These are phyloP conservation scores for Rhopilema esculentum DNA, from an alignment of 30 jellyfish, hydroid and myxozoan genomes.

Conservation along the genomic window DNA sequence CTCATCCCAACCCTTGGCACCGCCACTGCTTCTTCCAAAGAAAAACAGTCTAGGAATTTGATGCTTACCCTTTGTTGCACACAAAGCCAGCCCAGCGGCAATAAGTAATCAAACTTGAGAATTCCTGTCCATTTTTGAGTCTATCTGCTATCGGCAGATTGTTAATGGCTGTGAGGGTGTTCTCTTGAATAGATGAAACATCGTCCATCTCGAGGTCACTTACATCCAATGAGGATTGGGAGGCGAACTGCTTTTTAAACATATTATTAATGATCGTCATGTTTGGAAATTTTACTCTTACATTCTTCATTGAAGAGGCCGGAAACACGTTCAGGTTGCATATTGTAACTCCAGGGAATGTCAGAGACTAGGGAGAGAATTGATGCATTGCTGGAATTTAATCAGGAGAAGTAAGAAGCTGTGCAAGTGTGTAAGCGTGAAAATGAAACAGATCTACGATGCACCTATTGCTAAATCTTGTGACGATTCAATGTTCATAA, in stretches of 20 bases:
- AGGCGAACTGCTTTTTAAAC: background rate
- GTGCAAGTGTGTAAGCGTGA: too few species aligned
- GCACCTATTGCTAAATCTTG: too few species aligned
- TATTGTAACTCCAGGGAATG: slow-evolving; percentile 25
- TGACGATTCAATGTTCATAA: too few species aligned
- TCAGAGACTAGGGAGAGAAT: background rate
- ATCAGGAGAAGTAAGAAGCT: too few species aligned
- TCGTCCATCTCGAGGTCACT: background rate
- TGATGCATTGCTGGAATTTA: too few species aligned
- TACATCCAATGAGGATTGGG: background rate
- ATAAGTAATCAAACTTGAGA: background rate
- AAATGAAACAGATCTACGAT: too few species aligned
- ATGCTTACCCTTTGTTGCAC: slow-evolving; percentile 30
- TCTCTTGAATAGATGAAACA: background rate
- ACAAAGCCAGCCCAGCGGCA: slow-evolving; percentile 8
- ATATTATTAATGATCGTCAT: background rate
- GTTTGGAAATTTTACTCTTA: background rate
- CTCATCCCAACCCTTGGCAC: too few species aligned
- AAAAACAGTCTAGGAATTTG: too few species aligned
- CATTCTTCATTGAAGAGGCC: background rate
- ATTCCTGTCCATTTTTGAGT: slow-evolving; percentile 10
- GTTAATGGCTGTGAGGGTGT: background rate
- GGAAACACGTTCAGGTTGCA: slow-evolving; percentile 29
- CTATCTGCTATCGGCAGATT: background rate
- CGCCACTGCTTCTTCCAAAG: too few species aligned